phyloP scores from a whole-genome alignment of 2,888 invertebrate species.

The Romanomermis culicivorax region DNA sequence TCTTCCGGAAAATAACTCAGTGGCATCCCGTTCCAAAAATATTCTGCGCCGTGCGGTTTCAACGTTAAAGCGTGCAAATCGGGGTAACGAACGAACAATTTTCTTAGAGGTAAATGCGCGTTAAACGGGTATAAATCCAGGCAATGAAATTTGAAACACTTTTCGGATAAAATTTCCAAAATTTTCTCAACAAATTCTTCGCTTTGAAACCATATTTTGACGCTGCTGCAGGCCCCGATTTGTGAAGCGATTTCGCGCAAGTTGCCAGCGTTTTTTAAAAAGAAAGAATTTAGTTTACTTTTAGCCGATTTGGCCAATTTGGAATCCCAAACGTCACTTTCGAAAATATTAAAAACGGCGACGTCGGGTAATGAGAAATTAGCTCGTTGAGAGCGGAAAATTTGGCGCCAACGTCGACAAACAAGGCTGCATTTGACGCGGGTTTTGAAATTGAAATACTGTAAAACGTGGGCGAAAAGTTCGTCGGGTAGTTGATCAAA shows the following conservation, averaged over 20 bases:
- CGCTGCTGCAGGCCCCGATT: not conserved
- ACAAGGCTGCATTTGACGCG: not conserved
- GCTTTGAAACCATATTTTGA: not conserved
- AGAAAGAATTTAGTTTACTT: not conserved
- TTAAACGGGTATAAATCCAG: not conserved
- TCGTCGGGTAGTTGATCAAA: not conserved
- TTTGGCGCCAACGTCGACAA: not conserved
- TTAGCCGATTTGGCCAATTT: not conserved
- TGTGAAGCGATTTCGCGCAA: not conserved
- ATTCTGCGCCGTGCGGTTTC: not conserved
- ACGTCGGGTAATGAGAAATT: not conserved
- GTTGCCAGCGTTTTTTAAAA: not conserved
- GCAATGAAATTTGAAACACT: not conserved
- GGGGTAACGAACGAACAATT: not conserved
- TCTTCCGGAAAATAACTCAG: not conserved
- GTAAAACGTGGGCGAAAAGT: not conserved
- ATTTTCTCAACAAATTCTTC: not conserved
- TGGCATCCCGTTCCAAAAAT: constrained; percentile 1
- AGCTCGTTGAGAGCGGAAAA: not conserved
- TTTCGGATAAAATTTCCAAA: not conserved
- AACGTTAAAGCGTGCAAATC: not conserved
- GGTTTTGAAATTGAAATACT: not conserved
- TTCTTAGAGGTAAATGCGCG: not conserved
- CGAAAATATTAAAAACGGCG: not conserved
- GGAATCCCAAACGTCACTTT: not conserved